phyloP scores from a whole-genome alignment of 2,797 vertebrate species.

The Platyrinchus mystaceus region DNA sequence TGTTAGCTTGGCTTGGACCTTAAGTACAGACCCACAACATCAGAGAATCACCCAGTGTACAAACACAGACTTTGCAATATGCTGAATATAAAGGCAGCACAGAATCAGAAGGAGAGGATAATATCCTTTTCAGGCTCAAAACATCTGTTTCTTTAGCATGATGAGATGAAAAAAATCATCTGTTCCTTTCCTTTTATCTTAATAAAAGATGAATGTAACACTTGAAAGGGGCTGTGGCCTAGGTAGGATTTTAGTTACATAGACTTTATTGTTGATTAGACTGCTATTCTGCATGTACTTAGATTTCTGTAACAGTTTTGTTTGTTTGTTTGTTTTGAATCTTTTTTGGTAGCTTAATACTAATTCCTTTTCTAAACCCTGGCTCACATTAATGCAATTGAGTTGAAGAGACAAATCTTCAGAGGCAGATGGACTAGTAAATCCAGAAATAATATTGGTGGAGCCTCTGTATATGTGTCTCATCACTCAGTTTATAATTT shows the following conservation, averaged over 20 bases:
- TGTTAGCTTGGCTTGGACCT: neutral
- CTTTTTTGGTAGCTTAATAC: neutral
- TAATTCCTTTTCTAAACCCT: neutral
- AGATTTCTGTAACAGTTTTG: neutral
- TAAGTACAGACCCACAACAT: neutral
- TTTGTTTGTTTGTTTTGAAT: neutral
- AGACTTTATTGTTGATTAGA: neutral
- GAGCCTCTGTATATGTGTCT: neutral
- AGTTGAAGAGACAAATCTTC: neutral
- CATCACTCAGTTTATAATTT: neutral
- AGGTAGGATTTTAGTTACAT: neutral
- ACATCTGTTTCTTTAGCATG: neutral
- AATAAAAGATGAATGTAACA: neutral
- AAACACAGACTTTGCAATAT: neutral
- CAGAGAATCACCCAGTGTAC: neutral
- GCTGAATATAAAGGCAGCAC: neutral
- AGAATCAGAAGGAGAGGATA: neutral
- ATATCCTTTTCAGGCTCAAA: neutral
- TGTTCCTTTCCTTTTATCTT: neutral
- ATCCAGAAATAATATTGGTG: neutral
- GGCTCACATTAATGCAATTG: neutral
- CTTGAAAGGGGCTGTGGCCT: neutral
- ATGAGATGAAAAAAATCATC: neutral
- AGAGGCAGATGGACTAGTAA: neutral
- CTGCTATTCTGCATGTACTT: neutral